Conservation (phyloP, 2,113 vertebrate species). For the Seriola dumerili region DNA sequence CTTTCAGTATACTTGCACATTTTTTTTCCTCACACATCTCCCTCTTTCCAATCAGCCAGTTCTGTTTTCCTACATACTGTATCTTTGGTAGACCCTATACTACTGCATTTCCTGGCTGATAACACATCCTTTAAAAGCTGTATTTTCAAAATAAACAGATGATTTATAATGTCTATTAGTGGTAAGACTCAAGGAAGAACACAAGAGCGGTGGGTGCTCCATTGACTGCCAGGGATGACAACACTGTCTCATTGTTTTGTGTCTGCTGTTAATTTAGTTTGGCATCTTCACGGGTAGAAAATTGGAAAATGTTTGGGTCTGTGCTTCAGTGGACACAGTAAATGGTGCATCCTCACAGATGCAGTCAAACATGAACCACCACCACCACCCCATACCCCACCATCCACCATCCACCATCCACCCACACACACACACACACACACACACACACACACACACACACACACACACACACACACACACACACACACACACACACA, state of each 20-base stretch:
- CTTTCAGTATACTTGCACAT: neutral
- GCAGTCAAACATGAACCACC: conserved; percentile 21
- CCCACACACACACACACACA: neutral
- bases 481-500: neutral
- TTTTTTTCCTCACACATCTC: neutral
- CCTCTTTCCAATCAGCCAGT: neutral
- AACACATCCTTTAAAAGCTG: conserved; percentile 1
- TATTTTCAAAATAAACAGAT: conserved; percentile 3
- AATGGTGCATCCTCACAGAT: conserved; percentile 39
- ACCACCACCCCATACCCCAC: neutral
- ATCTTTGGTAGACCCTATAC: conserved; percentile 4
- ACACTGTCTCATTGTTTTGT: conserved; percentile 41
- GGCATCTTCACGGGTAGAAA: conserved; percentile 57
- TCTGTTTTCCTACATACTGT: neutral
- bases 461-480: neutral
- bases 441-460: neutral
- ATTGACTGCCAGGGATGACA: conserved; percentile 21
- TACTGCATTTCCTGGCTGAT: neutral
- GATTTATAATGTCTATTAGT: conserved; percentile 35
- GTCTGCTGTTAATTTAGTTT: conserved; percentile 63
- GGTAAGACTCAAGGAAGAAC: neutral
- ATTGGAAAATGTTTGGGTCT: conserved; percentile 66
- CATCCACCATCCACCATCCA: neutral
- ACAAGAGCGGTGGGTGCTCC: conserved; percentile 2
- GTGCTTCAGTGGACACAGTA: conserved; percentile 44